A percentile compares a stretch with the other conserved stretches of the same genome.
Conservation (phyloP, 2,888 invertebrate genomes). For the Mongoloraphidia duomilia region DNA sequence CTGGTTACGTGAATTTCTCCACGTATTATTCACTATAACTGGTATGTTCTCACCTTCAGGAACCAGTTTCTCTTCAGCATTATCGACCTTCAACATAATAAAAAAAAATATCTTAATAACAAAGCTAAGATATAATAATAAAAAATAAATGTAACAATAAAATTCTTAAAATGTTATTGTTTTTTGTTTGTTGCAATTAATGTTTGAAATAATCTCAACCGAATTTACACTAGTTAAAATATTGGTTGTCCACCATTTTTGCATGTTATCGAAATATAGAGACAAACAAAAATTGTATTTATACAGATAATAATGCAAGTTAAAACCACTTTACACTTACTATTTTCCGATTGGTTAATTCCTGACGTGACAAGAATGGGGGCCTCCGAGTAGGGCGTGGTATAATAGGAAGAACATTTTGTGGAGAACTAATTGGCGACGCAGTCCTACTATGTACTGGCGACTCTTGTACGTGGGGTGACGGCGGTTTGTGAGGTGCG, state of each 20-base stretch:
- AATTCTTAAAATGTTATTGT: too few species aligned
- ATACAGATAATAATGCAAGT: background rate
- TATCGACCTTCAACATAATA: slow-evolving; percentile 1
- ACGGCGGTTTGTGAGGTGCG: slow-evolving; percentile 2
- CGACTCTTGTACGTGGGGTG: slow-evolving; percentile 5
- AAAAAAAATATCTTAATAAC: background rate
- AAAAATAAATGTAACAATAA: too few species aligned
- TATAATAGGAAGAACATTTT: background rate
- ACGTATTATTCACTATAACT: background rate
- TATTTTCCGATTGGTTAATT: slow-evolving; percentile 1
- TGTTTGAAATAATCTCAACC: too few species aligned
- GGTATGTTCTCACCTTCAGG: background rate
- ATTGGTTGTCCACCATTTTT: too few species aligned
- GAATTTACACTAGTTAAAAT: too few species aligned
- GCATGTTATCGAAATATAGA: too few species aligned
- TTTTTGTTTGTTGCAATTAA: too few species aligned
- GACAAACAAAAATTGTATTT: background rate
- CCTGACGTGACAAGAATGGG: background rate
- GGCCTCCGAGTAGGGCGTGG: slow-evolving; percentile 1
- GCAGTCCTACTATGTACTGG: slow-evolving; percentile 5
- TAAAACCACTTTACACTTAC: background rate
- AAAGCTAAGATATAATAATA: too few species aligned
- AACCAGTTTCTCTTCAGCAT: slow-evolving; percentile 3
- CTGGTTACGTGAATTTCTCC: slow-evolving; percentile 1
- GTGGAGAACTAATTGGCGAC: slow-evolving; percentile 3